phyloP scores from a whole-genome alignment of 64 coral and sea anemone genomes.

The Porites lutea region DNA sequence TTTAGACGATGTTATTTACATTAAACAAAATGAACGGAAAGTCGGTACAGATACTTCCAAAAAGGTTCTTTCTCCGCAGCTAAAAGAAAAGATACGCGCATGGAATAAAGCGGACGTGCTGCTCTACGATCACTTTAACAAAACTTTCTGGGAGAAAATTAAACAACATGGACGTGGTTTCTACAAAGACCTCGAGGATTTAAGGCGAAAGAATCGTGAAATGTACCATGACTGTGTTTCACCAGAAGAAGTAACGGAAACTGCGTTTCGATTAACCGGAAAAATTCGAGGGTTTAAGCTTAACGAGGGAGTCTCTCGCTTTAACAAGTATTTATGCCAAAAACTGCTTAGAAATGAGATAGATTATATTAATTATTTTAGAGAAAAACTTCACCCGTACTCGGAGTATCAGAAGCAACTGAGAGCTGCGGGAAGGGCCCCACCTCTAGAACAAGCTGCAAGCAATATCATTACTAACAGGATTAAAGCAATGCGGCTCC shows the following conservation, averaged over 20 bases:
- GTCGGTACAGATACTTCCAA: conserved; percentile 18
- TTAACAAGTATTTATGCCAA: conserved; percentile 84
- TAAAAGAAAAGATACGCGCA: conserved; percentile 47
- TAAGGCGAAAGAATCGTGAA: conserved; percentile 71
- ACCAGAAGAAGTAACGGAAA: conserved; percentile 71
- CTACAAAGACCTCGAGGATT: conserved; percentile 74
- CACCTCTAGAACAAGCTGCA: not conserved
- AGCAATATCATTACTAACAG: not conserved
- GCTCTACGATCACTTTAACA: conserved; percentile 86
- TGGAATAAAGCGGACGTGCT: conserved; percentile 85
- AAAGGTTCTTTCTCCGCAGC: not conserved
- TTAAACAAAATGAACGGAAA: conserved; percentile 90
- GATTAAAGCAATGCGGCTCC: not conserved
- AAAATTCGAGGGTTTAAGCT: conserved; percentile 65
- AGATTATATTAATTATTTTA: conserved; percentile 87
- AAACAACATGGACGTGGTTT: conserved; percentile 75
- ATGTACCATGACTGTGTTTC: conserved; percentile 77
- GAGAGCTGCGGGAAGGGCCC: conserved; percentile 27
- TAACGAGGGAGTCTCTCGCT: conserved; percentile 54
- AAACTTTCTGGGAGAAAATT: conserved; percentile 96
- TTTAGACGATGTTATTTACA: conserved; percentile 91
- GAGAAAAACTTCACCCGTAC: conserved; percentile 70
- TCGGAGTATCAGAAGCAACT: conserved; percentile 78
- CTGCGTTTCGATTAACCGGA: conserved; percentile 64
- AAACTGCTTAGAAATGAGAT: conserved; percentile 91